phyloP scores from a whole-genome alignment of 2,797 vertebrate genomes.

The Holocentrus rufus region DNA sequence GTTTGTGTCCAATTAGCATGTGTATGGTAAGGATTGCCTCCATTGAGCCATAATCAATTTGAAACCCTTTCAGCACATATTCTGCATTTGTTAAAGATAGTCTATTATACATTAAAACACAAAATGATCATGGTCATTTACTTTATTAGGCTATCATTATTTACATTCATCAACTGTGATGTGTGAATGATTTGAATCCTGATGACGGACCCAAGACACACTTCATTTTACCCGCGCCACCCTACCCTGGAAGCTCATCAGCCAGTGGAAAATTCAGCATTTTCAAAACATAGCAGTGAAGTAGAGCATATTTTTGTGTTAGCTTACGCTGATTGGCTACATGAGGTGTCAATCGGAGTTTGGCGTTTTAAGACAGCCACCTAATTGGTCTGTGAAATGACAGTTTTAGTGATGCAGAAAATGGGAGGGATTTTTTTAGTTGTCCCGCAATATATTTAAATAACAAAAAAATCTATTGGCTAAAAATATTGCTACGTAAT shows the following conservation, averaged over 20 bases:
- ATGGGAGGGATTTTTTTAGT: slow-evolving; percentile 13
- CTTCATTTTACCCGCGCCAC: slow-evolving; percentile 5
- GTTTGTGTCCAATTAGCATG: background rate
- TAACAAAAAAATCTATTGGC: slow-evolving; percentile 57
- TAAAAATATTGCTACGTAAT: background rate
- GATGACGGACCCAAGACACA: background rate
- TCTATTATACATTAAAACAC: no score
- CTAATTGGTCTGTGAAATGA: slow-evolving; percentile 49
- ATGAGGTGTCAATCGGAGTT: slow-evolving; percentile 38
- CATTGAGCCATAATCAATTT: background rate
- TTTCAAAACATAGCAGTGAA: slow-evolving; percentile 48
- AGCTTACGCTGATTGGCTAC: slow-evolving; percentile 44
- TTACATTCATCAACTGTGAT: background rate
- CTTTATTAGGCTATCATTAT: background rate
- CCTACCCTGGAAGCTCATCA: background rate
- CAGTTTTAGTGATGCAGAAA: slow-evolving; percentile 3
- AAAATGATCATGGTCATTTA: background rate
- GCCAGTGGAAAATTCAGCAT: background rate
- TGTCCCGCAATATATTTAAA: slow-evolving; percentile 6
- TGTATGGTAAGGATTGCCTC: background rate
- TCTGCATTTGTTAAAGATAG: no score
- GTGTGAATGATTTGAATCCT: background rate
- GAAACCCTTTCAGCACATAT: background rate
- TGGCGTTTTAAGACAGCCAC: background rate
- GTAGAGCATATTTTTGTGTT: background rate